These are phyloP conservation scores for Choloepus didactylus DNA, from an alignment of 2,797 vertebrate species.

Conservation along the genomic window DNA sequence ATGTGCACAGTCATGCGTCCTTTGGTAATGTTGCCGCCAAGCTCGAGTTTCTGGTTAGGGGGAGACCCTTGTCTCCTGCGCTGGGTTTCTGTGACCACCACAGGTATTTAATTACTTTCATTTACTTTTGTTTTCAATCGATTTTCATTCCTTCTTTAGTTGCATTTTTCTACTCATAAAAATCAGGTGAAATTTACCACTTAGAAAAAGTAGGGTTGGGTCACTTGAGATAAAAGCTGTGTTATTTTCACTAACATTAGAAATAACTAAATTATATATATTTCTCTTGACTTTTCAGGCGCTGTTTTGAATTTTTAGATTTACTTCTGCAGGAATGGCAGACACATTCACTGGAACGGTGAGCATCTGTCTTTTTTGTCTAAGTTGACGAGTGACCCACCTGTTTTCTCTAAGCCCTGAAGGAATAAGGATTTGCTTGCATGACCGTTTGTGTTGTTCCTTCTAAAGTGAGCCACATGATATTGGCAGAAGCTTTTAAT, in stretches of 20 bases:
- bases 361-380: conserved; percentile 13
- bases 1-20: accelerated
- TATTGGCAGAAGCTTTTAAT: neutral
- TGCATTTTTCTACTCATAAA: neutral
- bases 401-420: neutral
- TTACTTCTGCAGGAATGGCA: conserved; percentile 98
- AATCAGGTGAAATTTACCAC: conserved; percentile 3
- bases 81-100: neutral
- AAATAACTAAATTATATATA: conserved; percentile 11
- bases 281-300: conserved; percentile 88
- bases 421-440: neutral
- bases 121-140: conserved; percentile 38
- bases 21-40: neutral
- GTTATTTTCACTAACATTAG: conserved; percentile 35
- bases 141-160: conserved; percentile 21
- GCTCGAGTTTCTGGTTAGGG: neutral
- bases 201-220: neutral
- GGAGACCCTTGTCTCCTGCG: neutral
- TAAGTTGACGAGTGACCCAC: neutral
- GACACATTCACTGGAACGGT: conserved; percentile 97
- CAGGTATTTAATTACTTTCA: neutral
- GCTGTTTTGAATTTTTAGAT: conserved; percentile 98
- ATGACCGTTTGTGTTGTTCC: neutral
- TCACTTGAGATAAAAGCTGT: conserved; percentile 33
- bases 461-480: neutral